Conservation (phyloP, 2,888 invertebrate species). For the Cephus runcator region DNA sequence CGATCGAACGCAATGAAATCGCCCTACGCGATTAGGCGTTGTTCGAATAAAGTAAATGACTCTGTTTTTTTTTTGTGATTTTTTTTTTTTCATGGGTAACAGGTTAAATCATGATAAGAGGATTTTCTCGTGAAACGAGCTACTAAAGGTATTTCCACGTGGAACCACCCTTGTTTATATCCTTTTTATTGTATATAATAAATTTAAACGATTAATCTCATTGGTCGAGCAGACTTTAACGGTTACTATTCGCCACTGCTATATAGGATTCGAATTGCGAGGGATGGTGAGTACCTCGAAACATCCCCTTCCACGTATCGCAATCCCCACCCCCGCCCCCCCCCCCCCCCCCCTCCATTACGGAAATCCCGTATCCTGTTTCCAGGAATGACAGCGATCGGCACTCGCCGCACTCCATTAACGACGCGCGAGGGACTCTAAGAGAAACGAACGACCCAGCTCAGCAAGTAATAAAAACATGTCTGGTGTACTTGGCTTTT, state of each 20-base stretch:
- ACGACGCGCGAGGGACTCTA: not conserved
- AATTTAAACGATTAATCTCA: not conserved
- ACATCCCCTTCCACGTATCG: not conserved
- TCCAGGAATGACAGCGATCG: not conserved
- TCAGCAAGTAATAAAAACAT: not conserved
- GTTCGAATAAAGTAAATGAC: not conserved
- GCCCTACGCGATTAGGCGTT: not conserved
- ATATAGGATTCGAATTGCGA: not conserved
- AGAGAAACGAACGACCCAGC: not conserved
- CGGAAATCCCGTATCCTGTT: not conserved
- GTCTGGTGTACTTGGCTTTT: not conserved
- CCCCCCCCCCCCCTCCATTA: not conserved
- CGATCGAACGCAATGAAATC: not conserved
- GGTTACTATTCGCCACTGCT: not conserved
- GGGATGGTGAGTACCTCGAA: not conserved
- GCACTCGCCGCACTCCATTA: not conserved
- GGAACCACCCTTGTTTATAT: not conserved
- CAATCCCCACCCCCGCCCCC: not conserved
- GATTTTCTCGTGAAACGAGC: not conserved
- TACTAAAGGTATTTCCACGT: not conserved
- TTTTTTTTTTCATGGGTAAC: not conserved
- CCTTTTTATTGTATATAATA: not conserved
- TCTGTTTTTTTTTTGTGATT: not conserved
- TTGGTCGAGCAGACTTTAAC: not conserved
- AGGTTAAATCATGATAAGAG: not conserved